Evolutionary conservation across 35 echinoderm and acorn worm species (phyloP), one percentile per base, ranked within the genome.

Genomic region (Ophioderma brevispina): DNA sequence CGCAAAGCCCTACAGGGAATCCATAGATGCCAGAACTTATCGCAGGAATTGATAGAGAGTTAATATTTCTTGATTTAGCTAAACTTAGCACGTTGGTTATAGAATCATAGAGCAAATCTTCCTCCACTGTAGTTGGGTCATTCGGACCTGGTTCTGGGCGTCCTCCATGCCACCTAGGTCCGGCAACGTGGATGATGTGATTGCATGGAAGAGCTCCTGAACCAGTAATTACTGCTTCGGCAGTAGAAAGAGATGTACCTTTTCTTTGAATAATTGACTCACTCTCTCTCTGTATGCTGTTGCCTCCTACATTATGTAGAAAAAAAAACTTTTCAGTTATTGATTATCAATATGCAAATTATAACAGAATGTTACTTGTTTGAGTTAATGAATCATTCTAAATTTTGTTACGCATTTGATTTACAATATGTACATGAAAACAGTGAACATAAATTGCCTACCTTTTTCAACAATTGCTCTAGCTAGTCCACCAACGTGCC

Each of bases 21-120:
- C 90, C 82, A 86, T 46, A 86, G 1, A 84, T 37, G 1, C 90
- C 90, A 32, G 90, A 50, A 56, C 90, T 85, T 31, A 92, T 92
- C 8, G 90, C 90, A 23, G 90, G 82, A 17, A 92, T 37, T 14
- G 75, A 82, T 33, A 92, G 79, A 19, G 90, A 92, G 33, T n/a
- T 38, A 4, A 79, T 25, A 36, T 78, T 49, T 3, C 23, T 21
- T 80, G 38, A 37, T 35, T 42, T 43, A 33, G 90, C 90, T 49
- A 46, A 35, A 23, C 40, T 40, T 19, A 85, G 77, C 21, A 36
- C 64, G 0, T 42, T 55, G 4, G 11, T 79, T 2, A 80, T 40
- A 23, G 64, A 21, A 78, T 86, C 40, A 42, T 23, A 59, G 0
- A 92, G 82, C 0, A 85, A 32, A 78, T 36, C 18, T 38, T 92